A percentile compares a stretch with the other conserved stretches of the same genome.
Conservation (phyloP, 1,140 invertebrate species). For the Monomorium pharaonis region DNA sequence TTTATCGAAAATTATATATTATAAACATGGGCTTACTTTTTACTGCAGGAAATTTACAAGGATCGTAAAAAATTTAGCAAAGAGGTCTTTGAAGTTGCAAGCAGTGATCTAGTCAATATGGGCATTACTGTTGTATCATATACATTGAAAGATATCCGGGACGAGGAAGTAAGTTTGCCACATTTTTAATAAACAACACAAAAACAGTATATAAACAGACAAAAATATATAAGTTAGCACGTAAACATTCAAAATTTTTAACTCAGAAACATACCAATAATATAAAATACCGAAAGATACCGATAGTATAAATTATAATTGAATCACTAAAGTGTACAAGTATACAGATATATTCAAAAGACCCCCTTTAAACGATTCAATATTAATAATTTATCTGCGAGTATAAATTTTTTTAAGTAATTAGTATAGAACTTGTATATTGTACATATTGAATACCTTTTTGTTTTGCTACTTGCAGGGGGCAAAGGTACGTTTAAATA, state of each 20-base stretch:
- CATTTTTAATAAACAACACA: constrained; percentile 2
- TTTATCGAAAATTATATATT: not conserved
- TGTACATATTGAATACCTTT: constrained; percentile 82
- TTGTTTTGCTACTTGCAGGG: constrained; percentile 87
- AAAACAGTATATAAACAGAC: not conserved
- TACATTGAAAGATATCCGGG: constrained; percentile 98
- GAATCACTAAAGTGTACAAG: constrained; percentile 11
- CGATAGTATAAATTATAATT: constrained; percentile 14
- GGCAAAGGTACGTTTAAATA: constrained; percentile 87
- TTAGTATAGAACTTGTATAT: constrained; percentile 73
- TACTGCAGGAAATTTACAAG: constrained; percentile 96
- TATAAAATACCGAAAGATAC: no score
- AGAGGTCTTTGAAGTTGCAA: constrained; percentile 97
- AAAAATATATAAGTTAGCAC: not conserved
- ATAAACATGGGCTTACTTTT: not conserved
- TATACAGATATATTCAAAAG: constrained; percentile 59
- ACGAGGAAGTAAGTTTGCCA: constrained; percentile 94
- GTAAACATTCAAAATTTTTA: not conserved
- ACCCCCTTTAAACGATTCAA: constrained; percentile 73
- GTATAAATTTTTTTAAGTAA: constrained; percentile 27
- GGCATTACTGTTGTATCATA: constrained; percentile 99
- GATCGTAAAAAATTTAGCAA: constrained; percentile 99
- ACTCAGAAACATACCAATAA: constrained; percentile 19
- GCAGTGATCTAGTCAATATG: constrained; percentile 98
- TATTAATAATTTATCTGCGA: constrained; percentile 63